A percentile compares a stretch with the other conserved stretches of the same genome.
Conservation (phyloP, 2,888 invertebrate genomes). For the Lepidocyrtoides sp. region DNA sequence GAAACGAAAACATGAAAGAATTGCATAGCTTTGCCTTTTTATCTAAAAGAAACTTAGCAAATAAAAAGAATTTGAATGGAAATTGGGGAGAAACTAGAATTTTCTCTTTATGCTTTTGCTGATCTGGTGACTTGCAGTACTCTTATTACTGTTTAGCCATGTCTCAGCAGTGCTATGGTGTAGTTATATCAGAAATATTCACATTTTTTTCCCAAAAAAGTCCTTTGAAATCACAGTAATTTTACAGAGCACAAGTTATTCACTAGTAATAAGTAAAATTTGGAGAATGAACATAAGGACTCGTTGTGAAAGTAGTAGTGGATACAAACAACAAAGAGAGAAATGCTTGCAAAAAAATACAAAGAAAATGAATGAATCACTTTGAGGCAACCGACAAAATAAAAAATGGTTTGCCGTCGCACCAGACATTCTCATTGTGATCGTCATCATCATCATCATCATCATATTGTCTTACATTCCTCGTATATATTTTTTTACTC, state of each 20-base stretch:
- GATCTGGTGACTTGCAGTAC: constrained; percentile 7
- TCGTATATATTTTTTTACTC: background rate
- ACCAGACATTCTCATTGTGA: background rate
- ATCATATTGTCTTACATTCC: background rate
- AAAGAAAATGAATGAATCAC: constrained; percentile 30
- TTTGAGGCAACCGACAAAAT: constrained; percentile 3
- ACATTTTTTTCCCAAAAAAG: background rate
- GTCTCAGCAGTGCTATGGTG: too few species aligned
- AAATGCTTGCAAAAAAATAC: background rate
- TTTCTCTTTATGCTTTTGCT: background rate
- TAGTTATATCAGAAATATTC: too few species aligned
- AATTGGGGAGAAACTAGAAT: background rate
- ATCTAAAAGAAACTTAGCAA: background rate
- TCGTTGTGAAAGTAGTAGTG: constrained; percentile 12
- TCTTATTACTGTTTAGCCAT: constrained; percentile 10
- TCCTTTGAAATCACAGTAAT: background rate
- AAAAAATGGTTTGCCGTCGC: background rate
- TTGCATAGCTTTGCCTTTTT: background rate
- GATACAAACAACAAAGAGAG: too few species aligned
- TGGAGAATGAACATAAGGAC: constrained; percentile 14
- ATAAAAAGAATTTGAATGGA: background rate
- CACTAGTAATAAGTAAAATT: constrained; percentile 18
- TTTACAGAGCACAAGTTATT: background rate
- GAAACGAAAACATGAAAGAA: background rate
- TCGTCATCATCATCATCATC: background rate